Base-by-base conservation (phyloP, 2,888 invertebrate genomes). In the Noctua pronuba region DNA sequence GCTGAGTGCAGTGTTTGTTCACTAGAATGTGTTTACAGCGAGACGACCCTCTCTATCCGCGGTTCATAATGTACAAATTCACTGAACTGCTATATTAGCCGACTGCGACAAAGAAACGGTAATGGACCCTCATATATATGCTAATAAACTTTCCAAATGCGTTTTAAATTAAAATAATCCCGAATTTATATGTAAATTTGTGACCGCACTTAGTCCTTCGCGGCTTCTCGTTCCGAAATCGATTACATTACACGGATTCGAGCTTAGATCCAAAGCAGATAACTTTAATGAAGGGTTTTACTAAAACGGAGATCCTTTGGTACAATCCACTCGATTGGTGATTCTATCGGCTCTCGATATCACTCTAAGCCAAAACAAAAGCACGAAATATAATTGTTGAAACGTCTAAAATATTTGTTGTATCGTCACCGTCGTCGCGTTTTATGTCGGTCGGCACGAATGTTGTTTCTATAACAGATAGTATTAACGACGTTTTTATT, bases 131-230 rank as follows among this genome's bases (percentile, higher is more conserved):
- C 94, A 94, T 96, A 94, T 95, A 95, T 93, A 96, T 96, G 96
- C 94, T 94, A 96, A 96, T 96, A 95, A 93, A 95, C 94, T 94
- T 93, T 92, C 92, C 90, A 93, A 95, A 95, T 95, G 96, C 95
- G 94, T 94, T 95, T 94, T 92, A 95, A 96, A 96, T 96, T 96
- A 96, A 96, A 96, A 95, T 95, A 95, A 96, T 95, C 95, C 95
- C 92, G 91, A 96, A 96, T 96, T 95, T 96, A 95, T 95, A 96
- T 96, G 96, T 94, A 94, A 96, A 96, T 96, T 95, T 92, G 93
- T 94, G 94, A 94, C 95, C 95, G 94, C 95, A 94, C 92, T 95
- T 94, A 94, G 95, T 95, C 95, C 95, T 95, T 95, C 94, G 94
- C 94, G 94, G 95, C 93, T 95, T 90, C 94, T 93, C 94, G 93